Percentiles rank a stretch among this genome's conserved stretches.
Evolutionary conservation across 2,888 invertebrate genomes (phyloP).

Genomic region (Eilema sororculum): DNA sequence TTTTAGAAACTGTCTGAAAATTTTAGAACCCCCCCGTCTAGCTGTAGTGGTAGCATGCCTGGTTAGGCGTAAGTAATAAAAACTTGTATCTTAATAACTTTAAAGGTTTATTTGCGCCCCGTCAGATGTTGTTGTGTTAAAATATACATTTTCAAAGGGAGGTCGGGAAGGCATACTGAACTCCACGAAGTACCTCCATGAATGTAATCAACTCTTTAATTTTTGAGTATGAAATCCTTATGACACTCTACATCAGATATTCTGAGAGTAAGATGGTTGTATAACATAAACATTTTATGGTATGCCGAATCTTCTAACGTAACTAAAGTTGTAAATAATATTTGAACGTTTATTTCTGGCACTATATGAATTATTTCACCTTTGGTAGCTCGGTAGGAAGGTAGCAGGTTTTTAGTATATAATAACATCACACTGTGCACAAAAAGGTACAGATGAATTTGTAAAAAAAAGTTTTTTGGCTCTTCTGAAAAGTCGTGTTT

Average conservation of each 20-base stretch:
- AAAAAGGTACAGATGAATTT: too few species aligned
- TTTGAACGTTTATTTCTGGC: too few species aligned
- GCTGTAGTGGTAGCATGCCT: too few species aligned
- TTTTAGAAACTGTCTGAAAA: too few species aligned
- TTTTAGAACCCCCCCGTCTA: too few species aligned
- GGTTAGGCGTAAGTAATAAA: too few species aligned
- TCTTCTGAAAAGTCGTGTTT: too few species aligned
- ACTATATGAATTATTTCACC: too few species aligned
- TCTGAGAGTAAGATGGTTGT: not conserved
- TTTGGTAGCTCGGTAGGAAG: too few species aligned
- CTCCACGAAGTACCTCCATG: not conserved
- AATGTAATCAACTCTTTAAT: not conserved
- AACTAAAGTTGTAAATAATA: not conserved
- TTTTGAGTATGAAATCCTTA: conserved; percentile 1
- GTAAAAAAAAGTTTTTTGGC: too few species aligned
- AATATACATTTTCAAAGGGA: not conserved
- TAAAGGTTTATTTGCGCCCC: not conserved
- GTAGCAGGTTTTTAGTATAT: too few species aligned
- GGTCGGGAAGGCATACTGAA: not conserved
- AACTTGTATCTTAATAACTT: not conserved
- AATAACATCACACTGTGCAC: too few species aligned
- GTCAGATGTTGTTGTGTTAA: not conserved
- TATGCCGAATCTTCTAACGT: not conserved
- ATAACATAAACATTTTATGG: not conserved
- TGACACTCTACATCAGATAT: not conserved